Conservation (phyloP, 2,888 invertebrate species). For the Pristionchus arcanus region DNA sequence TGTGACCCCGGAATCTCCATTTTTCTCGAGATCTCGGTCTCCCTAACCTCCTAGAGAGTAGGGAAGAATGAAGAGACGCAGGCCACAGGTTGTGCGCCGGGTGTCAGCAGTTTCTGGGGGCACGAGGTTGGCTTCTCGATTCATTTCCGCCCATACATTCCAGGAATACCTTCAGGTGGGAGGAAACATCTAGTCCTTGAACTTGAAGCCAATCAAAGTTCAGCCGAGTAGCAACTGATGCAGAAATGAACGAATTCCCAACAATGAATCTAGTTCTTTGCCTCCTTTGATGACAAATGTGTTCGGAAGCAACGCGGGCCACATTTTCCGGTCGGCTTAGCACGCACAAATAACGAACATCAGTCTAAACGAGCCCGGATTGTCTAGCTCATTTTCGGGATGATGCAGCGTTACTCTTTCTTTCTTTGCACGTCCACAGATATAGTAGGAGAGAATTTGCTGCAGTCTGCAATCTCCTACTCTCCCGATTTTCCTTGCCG, state of each 20-base stretch:
- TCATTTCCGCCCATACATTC: background rate
- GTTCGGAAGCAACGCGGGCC: background rate
- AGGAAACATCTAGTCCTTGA: background rate
- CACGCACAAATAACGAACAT: constrained; percentile 12
- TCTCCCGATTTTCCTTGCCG: background rate
- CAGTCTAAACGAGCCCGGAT: background rate
- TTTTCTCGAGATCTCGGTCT: background rate
- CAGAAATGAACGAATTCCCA: background rate
- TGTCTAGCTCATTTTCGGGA: background rate
- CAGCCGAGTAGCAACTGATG: background rate
- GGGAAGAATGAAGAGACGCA: background rate
- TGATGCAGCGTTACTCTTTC: background rate
- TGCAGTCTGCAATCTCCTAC: no score
- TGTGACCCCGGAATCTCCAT: background rate
- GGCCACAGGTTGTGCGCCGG: background rate
- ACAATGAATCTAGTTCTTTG: constrained; percentile 1
- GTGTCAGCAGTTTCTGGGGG: background rate
- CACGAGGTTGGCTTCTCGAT: background rate
- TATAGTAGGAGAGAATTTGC: background rate
- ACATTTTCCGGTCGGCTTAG: background rate
- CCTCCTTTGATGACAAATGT: background rate
- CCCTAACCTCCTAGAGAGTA: background rate
- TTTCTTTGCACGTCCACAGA: background rate
- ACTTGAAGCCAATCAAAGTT: background rate
- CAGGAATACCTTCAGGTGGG: background rate